Base-by-base conservation (phyloP, 2,113 vertebrate genomes). In the Microcebus lehilahytsara region DNA sequence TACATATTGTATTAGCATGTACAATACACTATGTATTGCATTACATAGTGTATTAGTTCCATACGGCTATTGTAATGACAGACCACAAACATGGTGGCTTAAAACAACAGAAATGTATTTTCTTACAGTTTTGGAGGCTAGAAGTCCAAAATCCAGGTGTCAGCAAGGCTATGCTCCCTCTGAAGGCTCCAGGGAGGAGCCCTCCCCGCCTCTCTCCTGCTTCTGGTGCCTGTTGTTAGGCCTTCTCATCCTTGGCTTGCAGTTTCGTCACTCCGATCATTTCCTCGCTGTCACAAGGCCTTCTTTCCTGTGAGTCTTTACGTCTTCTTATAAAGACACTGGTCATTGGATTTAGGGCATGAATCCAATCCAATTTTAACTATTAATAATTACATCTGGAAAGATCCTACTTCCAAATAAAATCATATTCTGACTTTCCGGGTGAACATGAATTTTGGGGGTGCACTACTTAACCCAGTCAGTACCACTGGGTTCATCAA, bases 391-490 rank as follows among this genome's bases (percentile, higher is more conserved):
- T 66, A 91, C 25, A 67, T 9, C 25, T 79, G 23, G 64, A 85
- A 93, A 96, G 51, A 93, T 17, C 62, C 10, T 78, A 51, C 51
- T 89, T 67, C 72, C 72, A 93, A 74, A 66, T 90, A 72, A 86
- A 80, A 34, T 86, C 32, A 77, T 5, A 69, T 74, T 30, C 53
- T n/a, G 9, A 93, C 25, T 14, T 56, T 72, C 53, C 13, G 49
- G 34, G 66, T 74, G 56, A 56, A 74, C 66, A 64, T 40, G 60
- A 80, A 67, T 91, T 90, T 91, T 37, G 0, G 7, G 46, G 56
- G 64, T 51, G 22, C 27, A 75, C 23, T 58, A 27, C 40, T 90
- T 16, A 60, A 80, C 14, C 19, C 81, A 49, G 23, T 80, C 81
- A 49, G 23, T 86, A 42, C 49, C 58, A 46, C 56, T 72, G 8